Base-by-base conservation (phyloP, 2,797 vertebrate species). In the Bryconaethiops microstoma region DNA sequence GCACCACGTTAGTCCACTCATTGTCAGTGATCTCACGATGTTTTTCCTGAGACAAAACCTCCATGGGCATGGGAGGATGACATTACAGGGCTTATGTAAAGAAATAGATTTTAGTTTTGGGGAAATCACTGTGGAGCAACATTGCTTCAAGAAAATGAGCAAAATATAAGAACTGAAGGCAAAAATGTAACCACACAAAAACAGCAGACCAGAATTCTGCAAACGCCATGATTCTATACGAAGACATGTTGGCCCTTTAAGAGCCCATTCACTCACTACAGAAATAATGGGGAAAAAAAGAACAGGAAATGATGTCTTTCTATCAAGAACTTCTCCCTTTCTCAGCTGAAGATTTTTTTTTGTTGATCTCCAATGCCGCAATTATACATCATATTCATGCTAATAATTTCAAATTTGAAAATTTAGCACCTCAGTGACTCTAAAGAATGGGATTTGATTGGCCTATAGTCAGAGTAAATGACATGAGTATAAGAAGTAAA, bases 361-460 rank as follows among this genome's bases (percentile, higher is more conserved):
- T 29, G 12, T 65, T 48, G 39, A n/a, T 45, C 40, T 54, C 19
- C 40, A 73, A 25, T 71, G 29, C 55, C 17, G 57, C 40, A 76
- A 68, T 67, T 78, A 54, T 16, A 29, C 57, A 39, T 77, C 7
- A 59, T 73, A 81, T 83, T 83, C 78, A 86, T 84, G 63, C 23
- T 79, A 79, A 83, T 78, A 82, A 82, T 57, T 76, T 80, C 54
- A 79, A 63, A 81, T 84, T 21, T 69, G 69, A 25, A 74, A 70
- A 82, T 76, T 63, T 86, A 29, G 35, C 80, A 75, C 74, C 12
- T 63, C 65, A 72, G 35, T 69, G 12, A 73, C 12, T 79, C 63
- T 81, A 55, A 23, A 82, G 72, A 86, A 86, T 83, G 29, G 65
- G 17, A 71, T 57, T 76, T 86, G 85, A 84, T 86, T 83, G 77